Base-by-base conservation (phyloP, 1,140 invertebrate species). In the Rhopalosiphum padi region DNA sequence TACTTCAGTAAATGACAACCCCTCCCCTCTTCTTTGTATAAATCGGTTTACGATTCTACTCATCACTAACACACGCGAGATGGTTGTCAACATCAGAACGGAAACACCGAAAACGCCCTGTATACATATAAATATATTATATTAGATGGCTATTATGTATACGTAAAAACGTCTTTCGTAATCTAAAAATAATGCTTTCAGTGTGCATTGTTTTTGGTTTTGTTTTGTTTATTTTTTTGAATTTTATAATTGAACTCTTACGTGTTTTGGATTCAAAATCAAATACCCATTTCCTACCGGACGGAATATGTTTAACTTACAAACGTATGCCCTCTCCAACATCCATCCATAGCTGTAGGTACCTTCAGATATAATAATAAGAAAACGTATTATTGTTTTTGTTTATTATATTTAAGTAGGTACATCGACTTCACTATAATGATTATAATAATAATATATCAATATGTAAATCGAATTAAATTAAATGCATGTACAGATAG, bases 201-300 rank as follows among this genome's bases (percentile, higher is more conserved):
- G 35, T 88, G 51, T n/a, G 86, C n/a, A 43, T 88, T 88, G 86
- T 88, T 51, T 88, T 41, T n/a, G 5, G 23, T 68, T 22, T 68
- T 68, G 25, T 68, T 22, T 68, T 68, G 25, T 68, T 68, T 9
- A 46, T 46, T 8, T 15, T 41, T 9, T 25, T 22, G 43, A 23
- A 18, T 21, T 25, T 88, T 23, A 48, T 46, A 6, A 51, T 87
- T 5, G 43, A 88, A 51, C 83, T 43, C 41, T 25, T 85, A 43
- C 46, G 86, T 88, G 86, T 88, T 22, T 51, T 35, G 86, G 86
- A 88, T 51, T 51, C 25, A 21, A n/a, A 88, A 88, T 51, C 46
- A n/a, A 53, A 89, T 7, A 23, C 35, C 48, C 35, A 53, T 89
- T 89, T 89, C 35, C 48, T 37, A 30, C 15, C 21, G 48, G n/a